Base-by-base conservation (phyloP, 2,888 invertebrate genomes). In the Schrankia costaestrigalis region DNA sequence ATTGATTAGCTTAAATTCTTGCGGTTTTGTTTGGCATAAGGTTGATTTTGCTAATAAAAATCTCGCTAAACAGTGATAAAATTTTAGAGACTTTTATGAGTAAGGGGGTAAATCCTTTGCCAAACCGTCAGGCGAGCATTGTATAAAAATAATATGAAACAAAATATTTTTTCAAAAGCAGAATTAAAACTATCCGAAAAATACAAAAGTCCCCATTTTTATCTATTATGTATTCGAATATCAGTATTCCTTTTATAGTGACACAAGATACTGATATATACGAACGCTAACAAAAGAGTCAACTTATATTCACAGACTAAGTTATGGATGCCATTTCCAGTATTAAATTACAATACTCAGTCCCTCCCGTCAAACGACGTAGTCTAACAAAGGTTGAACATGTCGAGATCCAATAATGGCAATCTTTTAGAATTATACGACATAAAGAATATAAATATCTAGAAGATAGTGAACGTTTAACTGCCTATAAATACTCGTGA, bases 311-410 rank as follows among this genome's bases (percentile, higher is more conserved):
- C 15, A 14, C 7, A 12, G 13, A 13, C 11, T 5, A 35, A 25
- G n/a, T 29, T 24, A 28, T 24, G 1, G 18, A 24, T 18, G 18
- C 18, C 13, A 24, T 28, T 28, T 19, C 9, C 23, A 28, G 24
- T 24, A 34, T 28, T 24, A 29, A 24, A 35, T 25, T 29, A 29
- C 29, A 18, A 35, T 29, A 22, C 22, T 19, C 26, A 18, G 27
- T 3, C 12, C 26, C 5, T n/a, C 11, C 11, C 12, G 23, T 23
- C 26, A 23, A 13, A 24, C 18, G 12, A 18, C 18, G 28, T 28
- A 11, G 15, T 31, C 9, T 14, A 9, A 26, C 26, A 26, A 26
- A 26, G 26, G 26, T 14, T 9, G 26, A 26, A 26, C 11, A 18
- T 17, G 15, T 17, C 11, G 26, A 4, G 11, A 17, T 26, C 26